Conservation (phyloP, 2,888 invertebrate genomes). For the Podabrus alpinus region DNA sequence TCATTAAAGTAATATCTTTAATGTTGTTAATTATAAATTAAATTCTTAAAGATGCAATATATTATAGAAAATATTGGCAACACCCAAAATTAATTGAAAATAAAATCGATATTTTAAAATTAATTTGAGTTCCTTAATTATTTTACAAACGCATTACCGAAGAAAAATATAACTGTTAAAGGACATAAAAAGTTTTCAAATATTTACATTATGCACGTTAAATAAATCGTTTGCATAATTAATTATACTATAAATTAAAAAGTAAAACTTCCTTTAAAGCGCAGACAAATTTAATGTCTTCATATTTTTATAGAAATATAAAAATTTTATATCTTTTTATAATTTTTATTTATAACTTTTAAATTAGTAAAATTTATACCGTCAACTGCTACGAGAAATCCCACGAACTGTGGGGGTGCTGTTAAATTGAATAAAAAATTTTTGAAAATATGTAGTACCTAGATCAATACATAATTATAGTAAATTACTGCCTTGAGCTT, state of each 20-base stretch:
- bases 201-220: neutral
- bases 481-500: no score
- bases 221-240: neutral
- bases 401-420: no score
- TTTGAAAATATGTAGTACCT: no score
- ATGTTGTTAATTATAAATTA: neutral
- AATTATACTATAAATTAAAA: neutral
- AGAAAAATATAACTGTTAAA: neutral
- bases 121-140: neutral
- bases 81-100: neutral
- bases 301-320: neutral
- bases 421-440: no score
- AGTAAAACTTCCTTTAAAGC: neutral
- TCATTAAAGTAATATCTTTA: neutral
- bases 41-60: neutral
- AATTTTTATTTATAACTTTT: neutral
- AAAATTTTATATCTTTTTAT: neutral
- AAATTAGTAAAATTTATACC: no score
- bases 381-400: no score
- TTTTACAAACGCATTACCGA: neutral
- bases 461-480: no score
- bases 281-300: neutral
- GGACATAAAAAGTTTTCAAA: neutral
- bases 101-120: neutral
- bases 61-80: neutral